phyloP scores from a whole-genome alignment of 2,888 invertebrate genomes.

The Petrolisthes cinctipes region DNA sequence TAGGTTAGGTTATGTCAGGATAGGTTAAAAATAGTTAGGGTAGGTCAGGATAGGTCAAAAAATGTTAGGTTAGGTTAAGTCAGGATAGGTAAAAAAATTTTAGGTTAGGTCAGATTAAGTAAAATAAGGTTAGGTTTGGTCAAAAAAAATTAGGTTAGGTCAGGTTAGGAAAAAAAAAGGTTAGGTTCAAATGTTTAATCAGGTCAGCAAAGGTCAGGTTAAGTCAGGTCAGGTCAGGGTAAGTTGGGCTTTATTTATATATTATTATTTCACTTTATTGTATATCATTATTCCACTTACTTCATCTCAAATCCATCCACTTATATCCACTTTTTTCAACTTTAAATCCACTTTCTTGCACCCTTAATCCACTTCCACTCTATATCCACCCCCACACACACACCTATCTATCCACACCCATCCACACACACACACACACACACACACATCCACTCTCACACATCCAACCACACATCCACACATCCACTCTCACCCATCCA shows the following conservation, averaged over 20 bases:
- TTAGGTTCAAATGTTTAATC: neutral
- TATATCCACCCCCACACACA: neutral
- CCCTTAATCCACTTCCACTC: neutral
- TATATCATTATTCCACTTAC: neutral
- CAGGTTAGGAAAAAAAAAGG: neutral
- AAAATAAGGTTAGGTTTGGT: constrained; percentile 12
- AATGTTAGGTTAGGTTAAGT: constrained; percentile 8
- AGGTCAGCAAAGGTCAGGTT: no score
- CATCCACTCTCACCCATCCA: neutral
- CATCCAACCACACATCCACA: neutral
- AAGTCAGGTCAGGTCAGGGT: neutral
- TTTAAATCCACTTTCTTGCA: neutral
- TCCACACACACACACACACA: neutral
- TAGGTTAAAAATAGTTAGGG: neutral
- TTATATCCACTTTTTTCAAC: neutral
- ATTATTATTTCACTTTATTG: no score
- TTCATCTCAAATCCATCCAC: neutral
- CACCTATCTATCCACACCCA: neutral
- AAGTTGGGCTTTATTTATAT: neutral
- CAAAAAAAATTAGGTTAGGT: constrained; percentile 7
- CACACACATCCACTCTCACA: neutral
- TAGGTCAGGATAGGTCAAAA: constrained; percentile 7
- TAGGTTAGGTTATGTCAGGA: no score
- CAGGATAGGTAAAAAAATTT: neutral
- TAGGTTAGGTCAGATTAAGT: constrained; percentile 7